Evolutionary conservation across 2,797 vertebrate species (phyloP), one percentile per base, ranked within the genome.

Genomic region (Acanthornis magna): DNA sequence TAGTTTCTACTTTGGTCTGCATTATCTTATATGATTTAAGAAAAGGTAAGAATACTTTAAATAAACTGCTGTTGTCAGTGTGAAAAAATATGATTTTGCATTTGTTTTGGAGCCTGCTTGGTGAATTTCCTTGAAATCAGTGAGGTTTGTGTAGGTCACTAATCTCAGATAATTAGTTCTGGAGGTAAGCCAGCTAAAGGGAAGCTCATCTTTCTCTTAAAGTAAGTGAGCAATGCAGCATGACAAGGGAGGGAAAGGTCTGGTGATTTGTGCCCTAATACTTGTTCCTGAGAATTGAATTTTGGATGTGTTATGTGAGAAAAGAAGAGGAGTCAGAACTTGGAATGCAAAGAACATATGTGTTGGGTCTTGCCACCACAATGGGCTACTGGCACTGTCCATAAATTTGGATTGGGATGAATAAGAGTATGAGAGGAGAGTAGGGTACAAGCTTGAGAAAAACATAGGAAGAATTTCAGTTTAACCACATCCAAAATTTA

Each of bases 101-200:
- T 66, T 86, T 90, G 25, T 84, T 95, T 92, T 91, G 71, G 27
- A 84, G 71, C 2, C 60, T 90, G 26, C 34, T 57, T 40, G 23
- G 51, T 88, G 68, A 73, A 85, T 83, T 94, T 94, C 43, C 11
- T 80, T 85, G 71, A 94, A 95, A 95, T 85, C 83, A 85, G 50
- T 27, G 25, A 93, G 75, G 71, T 90, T 95, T 90, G 74, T 93
- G 77, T 77, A 91, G 88, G 60, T 79, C 65, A 51, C 67, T 96
- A 85, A 96, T 96, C 84, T 94, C 71, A 85, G 57, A 75, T 95
- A 96, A 95, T 90, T 93, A 58, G 57, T 93, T 90, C 85, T 96
- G 94, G 90, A 95, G n/a, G 71, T 77, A 90, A 94, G 88, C 85
- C 88, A 95, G 65, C 38, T 76, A 40, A 82, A 86, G 40, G 16